Evolutionary conservation across 1,140 invertebrate species (phyloP).

Genomic region (Trypoxylus dichotomus): DNA sequence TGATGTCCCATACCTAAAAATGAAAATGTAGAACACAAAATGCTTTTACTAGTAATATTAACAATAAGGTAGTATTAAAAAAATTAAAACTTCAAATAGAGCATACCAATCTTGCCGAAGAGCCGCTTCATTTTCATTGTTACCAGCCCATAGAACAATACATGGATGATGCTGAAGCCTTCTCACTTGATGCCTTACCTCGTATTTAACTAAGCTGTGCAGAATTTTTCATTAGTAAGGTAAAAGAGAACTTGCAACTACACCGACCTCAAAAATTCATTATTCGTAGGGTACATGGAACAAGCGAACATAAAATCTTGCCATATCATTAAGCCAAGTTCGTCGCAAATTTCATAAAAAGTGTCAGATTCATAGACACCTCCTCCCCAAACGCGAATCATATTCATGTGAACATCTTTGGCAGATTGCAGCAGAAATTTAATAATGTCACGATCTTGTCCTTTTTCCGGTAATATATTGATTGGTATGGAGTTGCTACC

Average conservation of each 20-base stretch:
- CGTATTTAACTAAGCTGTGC: constrained; percentile 62
- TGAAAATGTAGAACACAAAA: constrained; percentile 22
- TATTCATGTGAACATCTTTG: constrained; percentile 85
- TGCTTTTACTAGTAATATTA: background rate
- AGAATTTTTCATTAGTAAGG: background rate
- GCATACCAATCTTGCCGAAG: constrained; percentile 78
- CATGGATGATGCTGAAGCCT: constrained; percentile 88
- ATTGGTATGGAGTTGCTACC: constrained; percentile 96
- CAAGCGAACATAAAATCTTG: constrained; percentile 99
- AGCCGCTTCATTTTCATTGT: constrained; percentile 97
- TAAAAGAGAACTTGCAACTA: background rate
- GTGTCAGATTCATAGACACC: constrained; percentile 91
- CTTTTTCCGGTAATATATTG: constrained; percentile 81
- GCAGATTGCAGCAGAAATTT: constrained; percentile 69
- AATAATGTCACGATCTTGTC: constrained; percentile 53
- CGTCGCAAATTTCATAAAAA: constrained; percentile 87
- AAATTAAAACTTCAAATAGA: background rate
- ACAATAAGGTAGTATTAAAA: background rate
- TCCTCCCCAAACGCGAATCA: constrained; percentile 96
- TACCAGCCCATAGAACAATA: constrained; percentile 89
- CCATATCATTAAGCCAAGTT: constrained; percentile 83
- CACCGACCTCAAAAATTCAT: constrained; percentile 68
- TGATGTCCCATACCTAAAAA: constrained; percentile 65
- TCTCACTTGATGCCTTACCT: constrained; percentile 82
- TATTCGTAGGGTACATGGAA: constrained; percentile 85